A percentile compares a stretch with the other conserved stretches of the same genome.
These are phyloP conservation scores for Pelecanus crispus DNA, from an alignment of 2,113 vertebrate genomes.

Conservation along the genomic window DNA sequence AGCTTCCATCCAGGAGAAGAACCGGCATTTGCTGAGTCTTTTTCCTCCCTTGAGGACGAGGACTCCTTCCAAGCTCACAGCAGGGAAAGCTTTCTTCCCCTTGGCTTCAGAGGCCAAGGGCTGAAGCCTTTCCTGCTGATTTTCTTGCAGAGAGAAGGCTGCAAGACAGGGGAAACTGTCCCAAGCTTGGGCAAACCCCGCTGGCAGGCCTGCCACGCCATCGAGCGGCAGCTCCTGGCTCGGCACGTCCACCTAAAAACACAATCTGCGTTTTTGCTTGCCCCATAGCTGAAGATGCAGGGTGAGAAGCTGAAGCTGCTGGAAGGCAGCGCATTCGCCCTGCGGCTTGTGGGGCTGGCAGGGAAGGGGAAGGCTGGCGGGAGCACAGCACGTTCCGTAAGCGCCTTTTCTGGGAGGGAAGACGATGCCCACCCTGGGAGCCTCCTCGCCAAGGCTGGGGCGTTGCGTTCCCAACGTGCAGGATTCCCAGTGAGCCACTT, in stretches of 20 bases:
- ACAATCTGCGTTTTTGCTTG: not conserved
- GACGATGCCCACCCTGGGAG: not conserved
- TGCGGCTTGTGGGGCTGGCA: not conserved
- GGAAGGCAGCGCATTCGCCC: not conserved
- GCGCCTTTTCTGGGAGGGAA: not conserved
- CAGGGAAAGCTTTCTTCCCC: not conserved
- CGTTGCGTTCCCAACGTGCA: not conserved
- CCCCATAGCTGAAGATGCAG: not conserved
- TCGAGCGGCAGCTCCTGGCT: not conserved
- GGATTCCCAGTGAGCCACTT: not conserved
- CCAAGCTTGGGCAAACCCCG: not conserved
- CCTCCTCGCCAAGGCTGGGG: not conserved
- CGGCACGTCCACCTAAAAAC: not conserved
- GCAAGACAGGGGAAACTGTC: not conserved
- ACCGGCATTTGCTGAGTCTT: not conserved
- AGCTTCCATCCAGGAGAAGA: not conserved
- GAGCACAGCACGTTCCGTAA: no score
- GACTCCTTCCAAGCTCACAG: not conserved
- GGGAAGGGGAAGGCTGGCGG: not conserved
- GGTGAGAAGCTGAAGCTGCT: not conserved
- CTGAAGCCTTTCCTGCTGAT: not conserved
- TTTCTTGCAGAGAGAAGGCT: not conserved
- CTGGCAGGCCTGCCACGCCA: rapidly evolving
- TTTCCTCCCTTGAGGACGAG: not conserved
- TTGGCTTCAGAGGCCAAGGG: not conserved